Base-by-base conservation (phyloP, 2,797 vertebrate species). In the Argya squamiceps region DNA sequence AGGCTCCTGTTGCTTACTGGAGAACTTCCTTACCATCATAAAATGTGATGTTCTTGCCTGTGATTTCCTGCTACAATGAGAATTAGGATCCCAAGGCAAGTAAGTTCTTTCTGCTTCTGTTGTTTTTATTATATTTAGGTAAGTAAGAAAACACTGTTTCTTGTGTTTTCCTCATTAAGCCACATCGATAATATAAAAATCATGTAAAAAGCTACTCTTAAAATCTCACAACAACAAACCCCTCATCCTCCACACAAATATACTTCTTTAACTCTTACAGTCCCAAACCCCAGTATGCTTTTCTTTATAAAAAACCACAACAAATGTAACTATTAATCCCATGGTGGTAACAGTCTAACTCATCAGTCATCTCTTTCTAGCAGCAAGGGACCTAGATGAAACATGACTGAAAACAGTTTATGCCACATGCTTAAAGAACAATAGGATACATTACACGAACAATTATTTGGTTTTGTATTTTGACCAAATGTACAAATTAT, bases 151-250 rank as follows among this genome's bases (percentile, higher is more conserved):
- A 59, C 67, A 71, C 32, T n/a, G 59, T 15, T 58, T 91, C 30
- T 62, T 71, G 9, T 81, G 80, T 84, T 93, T 94, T 88, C 49
- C 79, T 84, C 73, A 84, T 77, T 71, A 89, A 94, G 27, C 16
- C 36, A 44, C 16, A 86, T 29, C 23, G 68, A 32, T 47, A 91
- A 79, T 32, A 81, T 2, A 84, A 90, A 92, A 91, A 60, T 23
- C 0, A 75, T 30, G 20, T 27, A 49, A 68, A 91, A 83, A 78
- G 6, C 13, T 81, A 34, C 49, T 34, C 41, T 67, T 64, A 49
- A 91, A 80, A 83, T 58, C 64, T 75, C 32, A 37, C n/a, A 60
- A 37, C 16, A 77, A 64, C 30, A 80, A 84, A 77, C 14, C 15
- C 6, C 32, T 68, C 43, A 56, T 46, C 27, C 34, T 77, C 26